Conservation (phyloP, 2,797 vertebrate species). For the Lophotriccus pileatus region DNA sequence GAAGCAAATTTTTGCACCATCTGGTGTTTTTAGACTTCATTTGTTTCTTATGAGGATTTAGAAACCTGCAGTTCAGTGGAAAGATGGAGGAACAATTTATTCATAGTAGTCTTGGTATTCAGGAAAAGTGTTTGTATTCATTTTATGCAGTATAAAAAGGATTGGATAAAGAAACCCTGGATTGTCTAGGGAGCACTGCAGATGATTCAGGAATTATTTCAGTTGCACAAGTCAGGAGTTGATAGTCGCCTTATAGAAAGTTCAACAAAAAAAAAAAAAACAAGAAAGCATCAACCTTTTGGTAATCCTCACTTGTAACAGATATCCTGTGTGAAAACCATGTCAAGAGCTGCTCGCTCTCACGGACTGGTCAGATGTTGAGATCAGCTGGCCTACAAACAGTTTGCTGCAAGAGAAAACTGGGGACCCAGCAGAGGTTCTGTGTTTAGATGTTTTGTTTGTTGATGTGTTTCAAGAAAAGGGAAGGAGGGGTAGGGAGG, state of each 20-base stretch:
- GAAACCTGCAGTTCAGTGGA: background rate
- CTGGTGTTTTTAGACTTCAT: background rate
- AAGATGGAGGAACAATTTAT: background rate
- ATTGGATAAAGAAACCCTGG: background rate
- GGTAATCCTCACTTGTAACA: background rate
- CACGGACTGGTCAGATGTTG: background rate
- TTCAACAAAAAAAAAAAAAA: background rate
- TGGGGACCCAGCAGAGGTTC: background rate
- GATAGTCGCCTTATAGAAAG: background rate
- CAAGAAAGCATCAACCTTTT: background rate
- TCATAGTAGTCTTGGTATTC: background rate
- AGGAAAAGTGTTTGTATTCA: background rate
- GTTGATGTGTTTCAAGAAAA: background rate
- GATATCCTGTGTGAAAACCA: background rate
- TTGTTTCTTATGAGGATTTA: conserved; percentile 6
- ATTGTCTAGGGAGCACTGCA: background rate
- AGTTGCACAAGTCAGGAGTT: background rate
- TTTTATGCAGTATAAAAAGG: background rate
- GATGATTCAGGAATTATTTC: background rate
- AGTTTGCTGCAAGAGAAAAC: background rate
- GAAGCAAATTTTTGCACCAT: background rate
- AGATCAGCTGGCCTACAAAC: background rate
- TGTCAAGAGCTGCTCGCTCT: background rate
- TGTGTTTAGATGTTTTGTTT: background rate
- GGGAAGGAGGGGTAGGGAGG: background rate